phyloP scores from a whole-genome alignment of 2,888 invertebrate genomes.

The Flexamia atlantica region DNA sequence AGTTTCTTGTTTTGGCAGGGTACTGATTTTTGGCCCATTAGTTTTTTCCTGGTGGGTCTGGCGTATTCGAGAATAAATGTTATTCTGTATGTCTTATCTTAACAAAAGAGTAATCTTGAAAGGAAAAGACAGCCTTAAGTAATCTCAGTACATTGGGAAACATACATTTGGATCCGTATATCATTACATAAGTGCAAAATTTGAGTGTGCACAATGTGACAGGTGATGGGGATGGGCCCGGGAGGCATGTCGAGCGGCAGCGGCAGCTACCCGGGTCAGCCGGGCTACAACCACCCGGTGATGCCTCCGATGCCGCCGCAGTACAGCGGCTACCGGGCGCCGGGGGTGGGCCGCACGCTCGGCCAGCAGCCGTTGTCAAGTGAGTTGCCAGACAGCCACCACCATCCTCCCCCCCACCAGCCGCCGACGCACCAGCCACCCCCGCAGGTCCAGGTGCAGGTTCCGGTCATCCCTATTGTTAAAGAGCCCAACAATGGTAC shows the following conservation, averaged over 20 bases:
- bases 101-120: too few species aligned
- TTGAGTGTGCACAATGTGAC: too few species aligned
- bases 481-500: slow-evolving; percentile 62
- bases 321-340: slow-evolving; percentile 73
- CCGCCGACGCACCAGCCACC: slow-evolving; percentile 42
- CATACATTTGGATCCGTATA: too few species aligned
- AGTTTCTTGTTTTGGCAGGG: too few species aligned
- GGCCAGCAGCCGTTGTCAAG: slow-evolving; percentile 77
- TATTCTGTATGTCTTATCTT: too few species aligned
- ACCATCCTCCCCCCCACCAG: slow-evolving; percentile 49
- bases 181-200: too few species aligned
- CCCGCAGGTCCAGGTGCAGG: slow-evolving; percentile 14
- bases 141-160: too few species aligned
- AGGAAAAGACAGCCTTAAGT: too few species aligned
- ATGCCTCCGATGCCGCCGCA: slow-evolving; percentile 53
- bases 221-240: slow-evolving; percentile 39
- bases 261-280: slow-evolving; percentile 72
- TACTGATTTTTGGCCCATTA: too few species aligned
- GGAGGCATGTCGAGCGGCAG: slow-evolving; percentile 81
- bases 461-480: slow-evolving; percentile 44
- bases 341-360: slow-evolving; percentile 76
- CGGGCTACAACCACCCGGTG: slow-evolving; percentile 41
- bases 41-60: too few species aligned
- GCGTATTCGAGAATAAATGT: too few species aligned
- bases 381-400: slow-evolving; percentile 77